Evolutionary conservation across 2,888 invertebrate species (phyloP), one percentile per base, ranked within the genome.

Genomic region (Apodemia duryi): DNA sequence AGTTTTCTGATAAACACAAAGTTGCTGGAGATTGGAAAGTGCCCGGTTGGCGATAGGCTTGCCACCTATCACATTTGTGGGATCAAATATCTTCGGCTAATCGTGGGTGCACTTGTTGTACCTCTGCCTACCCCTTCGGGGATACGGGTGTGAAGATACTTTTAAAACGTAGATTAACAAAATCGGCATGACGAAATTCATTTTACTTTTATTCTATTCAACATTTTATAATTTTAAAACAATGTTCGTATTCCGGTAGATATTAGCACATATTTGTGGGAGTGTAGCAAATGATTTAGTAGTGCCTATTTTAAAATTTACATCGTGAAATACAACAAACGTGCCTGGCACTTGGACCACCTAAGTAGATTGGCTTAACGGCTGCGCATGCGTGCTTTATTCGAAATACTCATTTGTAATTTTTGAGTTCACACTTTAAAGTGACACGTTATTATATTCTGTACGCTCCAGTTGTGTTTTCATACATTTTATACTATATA

Each of bases 281-380:
- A 71, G 72, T 74, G 57, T 49, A 38, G 61, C 49, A 65, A 61
- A 51, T 65, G 38, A 61, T 51, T 65, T 61, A 61, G 61, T 82
- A 85, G 87, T 79, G 88, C 87, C 86, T 84, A 88, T 88, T 90
- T 89, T 85, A 89, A 91, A 90, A 91, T 91, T 88, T 86, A 86
- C 88, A 83, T 85, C 78, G 69, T 72, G 83, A 81, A 85, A 85
- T 46, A 62, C 49, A 57, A 88, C 86, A 84, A 63, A 63, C 49
- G 63, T 63, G 63, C 38, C 52, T 35, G 11, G 35, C 35, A 38
- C 29, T 51, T 32, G 84, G 87, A 83, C 79, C 81, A 74, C 74
- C 80, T 57, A 57, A 29, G 57, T 57, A 29, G 52, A 52, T 28
- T 52, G 52, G 49, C 49, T 49, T 49, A 52, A 52, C 52, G 28